Evolutionary conservation across 2,888 invertebrate species (phyloP), one percentile per base, ranked within the genome.

Genomic region (Pseudococcus longispinus): DNA sequence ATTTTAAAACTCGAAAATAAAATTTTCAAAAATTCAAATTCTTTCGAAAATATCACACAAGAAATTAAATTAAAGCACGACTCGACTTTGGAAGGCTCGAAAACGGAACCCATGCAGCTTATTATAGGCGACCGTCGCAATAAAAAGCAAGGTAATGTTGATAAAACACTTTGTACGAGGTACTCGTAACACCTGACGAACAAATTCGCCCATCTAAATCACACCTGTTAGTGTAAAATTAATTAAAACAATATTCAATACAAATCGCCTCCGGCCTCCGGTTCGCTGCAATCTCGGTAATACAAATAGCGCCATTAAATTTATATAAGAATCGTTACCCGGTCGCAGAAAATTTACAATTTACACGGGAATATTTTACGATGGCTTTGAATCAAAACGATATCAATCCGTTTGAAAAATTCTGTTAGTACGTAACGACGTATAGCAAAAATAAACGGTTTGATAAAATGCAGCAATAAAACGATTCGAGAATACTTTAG

Each of bases 391-490:
- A 80, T 80, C 77, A 42, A 80, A 80, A 80, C 42, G 77, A 80
- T 42, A 42, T 80, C 77, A 42, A 80, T 80, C 42, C 42, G 77
- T 42, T 80, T 80, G 77, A 42, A 80, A 70, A 80, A 80, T 80
- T 80, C 37, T 80, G 77, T 80, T 42, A 80, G 42, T 42, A 80
- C 77, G 42, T 80, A 80, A 42, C 77, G 77, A 80, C 77, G 77
- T 80, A 80, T 80, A 80, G 77, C n/a, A 80, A 80, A 42, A 80
- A 80, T 80, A 80, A 42, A 80, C 32, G 77, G 11, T 26, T 37
- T 80, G 77, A 80, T 80, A 80, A 80, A 80, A 80, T 80, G 42
- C 77, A 42, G 37, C 77, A 80, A 80, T 80, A 80, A 80, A 80
- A 80, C 77, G 37, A 80, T 80, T 80, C 77, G 77, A 20, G 70